Evolutionary conservation across 2,797 vertebrate genomes (phyloP), one percentile per base, ranked within the genome.

Genomic region (Lagodon rhomboides): DNA sequence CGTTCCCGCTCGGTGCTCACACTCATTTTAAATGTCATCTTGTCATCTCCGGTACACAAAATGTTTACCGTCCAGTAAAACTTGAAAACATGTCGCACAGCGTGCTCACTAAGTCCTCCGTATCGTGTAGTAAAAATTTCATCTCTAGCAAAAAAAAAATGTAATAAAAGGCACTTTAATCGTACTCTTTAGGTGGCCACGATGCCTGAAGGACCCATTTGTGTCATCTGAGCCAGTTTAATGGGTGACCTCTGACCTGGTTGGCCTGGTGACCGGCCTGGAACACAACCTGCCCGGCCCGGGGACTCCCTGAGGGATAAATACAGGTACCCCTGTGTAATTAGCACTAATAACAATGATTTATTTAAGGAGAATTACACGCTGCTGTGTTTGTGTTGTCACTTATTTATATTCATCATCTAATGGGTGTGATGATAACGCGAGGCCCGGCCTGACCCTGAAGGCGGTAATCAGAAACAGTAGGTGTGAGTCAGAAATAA

Each of bases 171-270:
- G 43, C 54, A 62, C 56, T 72, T 56, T 77, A 20, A 71, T 56
- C 6, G 7, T 22, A 54, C 72, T 85, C 71, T 72, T 34, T 80
- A 69, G 83, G 75, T 88, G 73, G 71, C 79, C 73, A 62, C 13
- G n/a, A 71, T 78, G 81, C 80, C 85, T 80, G 74, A 93, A 89
- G 84, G 85, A 86, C 85, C 76, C 89, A 86, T 88, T 82, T 93
- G 89, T 92, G 93, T 93, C 90, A 93, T 79, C 51, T 77, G 92
- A 94, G 87, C 86, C 64, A 82, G 75, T 83, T 85, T 85, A 88
- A 91, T 90, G 79, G 81, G 62, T 38, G 88, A 93, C 92, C 92
- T 93, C 83, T 93, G 88, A 94, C 92, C 91, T 53, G 75, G 84
- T 87, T 90, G 91, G 89, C 90, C 22, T 34, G 92, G 89, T 90